phyloP scores from a whole-genome alignment of 1,140 invertebrate genomes.

The Pectinophora gossypiella region DNA sequence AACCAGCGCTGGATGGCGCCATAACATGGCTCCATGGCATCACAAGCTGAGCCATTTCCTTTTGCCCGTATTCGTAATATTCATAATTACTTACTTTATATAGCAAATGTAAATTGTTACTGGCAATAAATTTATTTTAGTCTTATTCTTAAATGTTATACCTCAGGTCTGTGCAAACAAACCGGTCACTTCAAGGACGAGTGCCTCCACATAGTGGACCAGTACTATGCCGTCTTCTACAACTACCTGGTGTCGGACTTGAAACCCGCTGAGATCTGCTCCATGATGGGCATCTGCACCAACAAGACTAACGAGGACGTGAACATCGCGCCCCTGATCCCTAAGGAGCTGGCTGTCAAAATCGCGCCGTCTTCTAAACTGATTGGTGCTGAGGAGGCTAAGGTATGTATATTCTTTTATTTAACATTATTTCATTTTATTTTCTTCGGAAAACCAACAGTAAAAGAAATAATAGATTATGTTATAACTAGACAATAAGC shows the following conservation, averaged over 20 bases:
- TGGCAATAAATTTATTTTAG: too few relatives aligned
- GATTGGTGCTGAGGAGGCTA: slow-evolving; percentile 54
- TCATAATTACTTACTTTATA: too few relatives aligned
- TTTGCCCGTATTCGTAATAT: too few relatives aligned
- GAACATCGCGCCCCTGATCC: slow-evolving; percentile 76
- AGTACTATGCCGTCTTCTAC: slow-evolving; percentile 87
- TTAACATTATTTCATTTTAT: neutral
- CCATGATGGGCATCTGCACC: slow-evolving; percentile 83
- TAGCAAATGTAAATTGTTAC: too few relatives aligned
- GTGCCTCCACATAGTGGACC: slow-evolving; percentile 82
- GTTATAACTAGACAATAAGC: too few relatives aligned
- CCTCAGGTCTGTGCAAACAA: slow-evolving; percentile 85
- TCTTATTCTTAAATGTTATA: too few relatives aligned
- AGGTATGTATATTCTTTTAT: slow-evolving; percentile 24
- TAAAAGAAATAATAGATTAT: too few relatives aligned
- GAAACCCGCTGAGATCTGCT: slow-evolving; percentile 81
- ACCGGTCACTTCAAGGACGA: slow-evolving; percentile 80
- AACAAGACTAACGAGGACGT: slow-evolving; percentile 29
- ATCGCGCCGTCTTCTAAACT: slow-evolving; percentile 23
- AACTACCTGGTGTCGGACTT: slow-evolving; percentile 81
- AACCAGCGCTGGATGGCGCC: too few relatives aligned
- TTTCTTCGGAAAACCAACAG: too few relatives aligned
- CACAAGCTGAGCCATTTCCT: too few relatives aligned
- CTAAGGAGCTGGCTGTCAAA: slow-evolving; percentile 60
- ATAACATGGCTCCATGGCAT: too few relatives aligned